Percentiles rank a stretch among this genome's conserved stretches.
Conservation (phyloP, 2,113 vertebrate genomes). For the Thymallus thymallus region DNA sequence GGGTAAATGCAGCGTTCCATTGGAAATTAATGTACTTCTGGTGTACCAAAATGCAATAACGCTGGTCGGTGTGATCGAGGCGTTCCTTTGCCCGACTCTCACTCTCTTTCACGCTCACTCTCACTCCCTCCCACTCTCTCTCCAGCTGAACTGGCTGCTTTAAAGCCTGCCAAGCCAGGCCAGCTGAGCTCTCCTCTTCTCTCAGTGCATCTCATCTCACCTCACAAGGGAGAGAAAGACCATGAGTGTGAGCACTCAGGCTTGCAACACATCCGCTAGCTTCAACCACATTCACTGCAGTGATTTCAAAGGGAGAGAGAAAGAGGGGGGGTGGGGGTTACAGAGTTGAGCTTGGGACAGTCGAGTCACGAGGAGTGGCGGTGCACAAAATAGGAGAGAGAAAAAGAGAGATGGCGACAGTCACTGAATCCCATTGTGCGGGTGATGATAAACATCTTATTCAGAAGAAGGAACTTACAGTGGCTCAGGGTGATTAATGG, state of each 20-base stretch:
- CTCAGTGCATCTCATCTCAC: too few species aligned
- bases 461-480: slow-evolving; percentile 8
- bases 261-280: slow-evolving; percentile 36
- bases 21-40: too few species aligned
- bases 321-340: neutral
- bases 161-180: too few species aligned
- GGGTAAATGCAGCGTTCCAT: too few species aligned
- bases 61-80: too few species aligned
- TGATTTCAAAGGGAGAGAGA: slow-evolving; percentile 25
- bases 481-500: neutral
- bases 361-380: neutral
- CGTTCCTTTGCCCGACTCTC: neutral
- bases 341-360: neutral
- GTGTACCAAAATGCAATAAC: neutral
- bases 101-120: neutral
- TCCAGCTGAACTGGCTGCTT: too few species aligned
- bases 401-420: neutral
- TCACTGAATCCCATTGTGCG: neutral
- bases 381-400: slow-evolving; percentile 2
- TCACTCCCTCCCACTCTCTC: neutral
- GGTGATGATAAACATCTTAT: slow-evolving; percentile 7
- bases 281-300: slow-evolving; percentile 30
- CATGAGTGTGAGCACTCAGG: slow-evolving; percentile 46
- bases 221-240: slow-evolving; percentile 36
- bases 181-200: too few species aligned